A percentile compares a stretch with the other conserved stretches of the same genome.
Conservation (phyloP, 53 echinoderm and acorn worm species). For the Pentamera pediparva region DNA sequence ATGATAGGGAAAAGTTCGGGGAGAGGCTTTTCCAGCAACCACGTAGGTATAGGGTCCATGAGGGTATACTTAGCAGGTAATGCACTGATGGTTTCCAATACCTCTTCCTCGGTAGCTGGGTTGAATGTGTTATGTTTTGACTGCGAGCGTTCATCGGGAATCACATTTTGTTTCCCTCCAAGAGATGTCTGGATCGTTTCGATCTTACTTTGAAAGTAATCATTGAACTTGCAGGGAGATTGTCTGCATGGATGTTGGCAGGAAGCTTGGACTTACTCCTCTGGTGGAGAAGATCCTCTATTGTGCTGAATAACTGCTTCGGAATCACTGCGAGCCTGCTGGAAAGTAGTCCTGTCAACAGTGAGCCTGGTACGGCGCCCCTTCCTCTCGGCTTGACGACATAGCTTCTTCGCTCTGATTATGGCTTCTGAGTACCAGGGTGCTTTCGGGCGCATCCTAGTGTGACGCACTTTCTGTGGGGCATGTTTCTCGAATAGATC, state of each 20-base stretch:
- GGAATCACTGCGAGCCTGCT: background rate
- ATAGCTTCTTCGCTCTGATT: background rate
- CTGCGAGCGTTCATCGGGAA: background rate
- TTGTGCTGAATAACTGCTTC: too few relatives aligned
- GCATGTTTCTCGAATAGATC: background rate
- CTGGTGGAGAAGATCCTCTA: too few relatives aligned
- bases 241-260: background rate
- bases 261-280: too few relatives aligned
- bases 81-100: background rate
- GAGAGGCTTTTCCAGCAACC: too few relatives aligned
- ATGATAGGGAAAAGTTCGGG: too few relatives aligned
- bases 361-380: background rate
- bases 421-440: background rate
- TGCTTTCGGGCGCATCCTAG: background rate
- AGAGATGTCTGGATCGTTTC: background rate
- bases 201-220: too few relatives aligned
- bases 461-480: background rate
- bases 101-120: constrained; percentile 6
- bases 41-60: background rate
- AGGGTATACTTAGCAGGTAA: background rate
- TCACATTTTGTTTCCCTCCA: background rate
- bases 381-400: background rate
- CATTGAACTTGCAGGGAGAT: background rate
- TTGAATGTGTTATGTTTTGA: background rate
- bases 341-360: background rate